Conservation (phyloP, 2,888 invertebrate genomes). For the Incurvaria masculella region DNA sequence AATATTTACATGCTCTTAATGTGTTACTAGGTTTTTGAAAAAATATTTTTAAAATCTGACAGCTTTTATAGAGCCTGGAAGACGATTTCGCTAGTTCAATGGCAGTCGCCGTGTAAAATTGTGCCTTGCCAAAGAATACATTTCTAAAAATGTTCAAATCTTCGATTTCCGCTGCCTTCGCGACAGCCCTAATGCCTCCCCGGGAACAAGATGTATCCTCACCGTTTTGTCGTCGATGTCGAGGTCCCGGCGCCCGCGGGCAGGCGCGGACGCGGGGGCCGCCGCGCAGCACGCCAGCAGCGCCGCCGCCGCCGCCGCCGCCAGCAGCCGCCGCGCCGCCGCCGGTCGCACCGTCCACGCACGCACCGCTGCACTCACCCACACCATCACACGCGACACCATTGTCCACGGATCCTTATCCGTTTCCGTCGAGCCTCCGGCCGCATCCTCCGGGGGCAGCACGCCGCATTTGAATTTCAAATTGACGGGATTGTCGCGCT, state of each 20-base stretch:
- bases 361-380: constrained; percentile 24
- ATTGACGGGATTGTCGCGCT: constrained; percentile 24
- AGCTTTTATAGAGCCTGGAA: too few relatives aligned
- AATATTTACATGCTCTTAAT: too few relatives aligned
- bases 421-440: constrained; percentile 23
- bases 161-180: too few relatives aligned
- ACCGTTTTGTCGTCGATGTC: constrained; percentile 29
- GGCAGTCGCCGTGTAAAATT: too few relatives aligned
- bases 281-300: constrained; percentile 29
- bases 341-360: neutral
- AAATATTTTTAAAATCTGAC: too few relatives aligned
- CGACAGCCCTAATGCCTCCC: too few relatives aligned
- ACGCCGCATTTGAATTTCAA: constrained; percentile 43
- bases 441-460: constrained; percentile 24
- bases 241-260: constrained; percentile 22
- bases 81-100: too few relatives aligned
- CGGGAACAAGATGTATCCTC: too few relatives aligned
- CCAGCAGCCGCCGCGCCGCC: constrained; percentile 30
- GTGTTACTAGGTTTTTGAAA: too few relatives aligned
- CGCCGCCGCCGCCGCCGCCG: constrained; percentile 30
- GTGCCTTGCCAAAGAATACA: too few relatives aligned
- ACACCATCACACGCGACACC: constrained; percentile 26
- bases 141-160: too few relatives aligned
- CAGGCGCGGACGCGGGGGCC: constrained; percentile 25
- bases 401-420: constrained; percentile 33